These are phyloP conservation scores for Ciconia nigra DNA, from an alignment of 2,797 vertebrate genomes.

Conservation along the genomic window DNA sequence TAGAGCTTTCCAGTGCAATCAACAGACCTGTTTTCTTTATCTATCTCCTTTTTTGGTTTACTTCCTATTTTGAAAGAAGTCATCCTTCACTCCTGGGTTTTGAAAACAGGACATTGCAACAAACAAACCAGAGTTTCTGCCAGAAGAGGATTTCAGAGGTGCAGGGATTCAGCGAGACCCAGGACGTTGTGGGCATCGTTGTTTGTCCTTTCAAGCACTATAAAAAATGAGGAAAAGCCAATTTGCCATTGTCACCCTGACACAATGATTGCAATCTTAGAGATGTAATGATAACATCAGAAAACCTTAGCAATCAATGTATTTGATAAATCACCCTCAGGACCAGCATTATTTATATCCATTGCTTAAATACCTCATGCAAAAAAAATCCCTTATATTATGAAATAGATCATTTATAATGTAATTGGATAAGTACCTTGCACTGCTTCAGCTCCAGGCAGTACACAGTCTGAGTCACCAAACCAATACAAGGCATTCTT, in stretches of 20 bases:
- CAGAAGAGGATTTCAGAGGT: not conserved
- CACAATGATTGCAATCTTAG: not conserved
- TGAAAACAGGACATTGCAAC: not conserved
- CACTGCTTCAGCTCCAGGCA: not conserved
- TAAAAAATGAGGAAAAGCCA: not conserved
- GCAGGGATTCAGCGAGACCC: not conserved
- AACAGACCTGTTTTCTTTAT: not conserved
- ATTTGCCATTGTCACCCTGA: not conserved
- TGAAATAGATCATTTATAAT: not conserved
- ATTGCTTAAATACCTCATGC: not conserved
- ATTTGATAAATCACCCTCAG: not conserved
- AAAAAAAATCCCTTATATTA: not conserved
- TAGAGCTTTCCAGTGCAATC: not conserved
- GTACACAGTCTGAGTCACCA: not conserved
- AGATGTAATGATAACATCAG: not conserved
- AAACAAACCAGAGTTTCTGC: not conserved
- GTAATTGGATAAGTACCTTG: not conserved
- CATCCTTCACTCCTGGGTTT: not conserved
- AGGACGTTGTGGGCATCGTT: fast-evolving
- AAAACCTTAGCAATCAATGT: not conserved
- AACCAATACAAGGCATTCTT: not conserved
- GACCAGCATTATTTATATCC: not conserved
- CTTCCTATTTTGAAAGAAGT: not conserved
- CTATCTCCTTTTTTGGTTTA: not conserved
- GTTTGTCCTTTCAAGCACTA: not conserved